phyloP scores from a whole-genome alignment of 2,888 invertebrate genomes.

The Drosophila sordidula region DNA sequence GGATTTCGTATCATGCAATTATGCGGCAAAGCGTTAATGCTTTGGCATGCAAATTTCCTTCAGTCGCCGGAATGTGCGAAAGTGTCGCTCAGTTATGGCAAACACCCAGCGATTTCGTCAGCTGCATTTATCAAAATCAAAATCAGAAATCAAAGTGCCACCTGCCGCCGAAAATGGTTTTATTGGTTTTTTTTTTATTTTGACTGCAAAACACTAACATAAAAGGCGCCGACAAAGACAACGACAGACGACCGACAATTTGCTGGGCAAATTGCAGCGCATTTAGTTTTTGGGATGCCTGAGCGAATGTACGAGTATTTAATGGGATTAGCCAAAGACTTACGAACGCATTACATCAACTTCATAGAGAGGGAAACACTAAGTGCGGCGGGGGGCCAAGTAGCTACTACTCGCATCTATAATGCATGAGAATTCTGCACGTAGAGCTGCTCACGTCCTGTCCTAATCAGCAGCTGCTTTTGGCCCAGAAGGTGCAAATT shows the following conservation, averaged over 20 bases:
- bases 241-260: conserved; percentile 10
- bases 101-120: conserved; percentile 47
- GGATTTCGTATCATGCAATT: conserved; percentile 70
- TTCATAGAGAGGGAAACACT: not conserved
- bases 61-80: conserved; percentile 57
- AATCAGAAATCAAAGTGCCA: conserved; percentile 76
- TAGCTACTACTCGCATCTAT: conserved; percentile 51
- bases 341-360: conserved; percentile 81
- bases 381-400: not conserved
- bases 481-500: conserved; percentile 67
- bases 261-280: conserved; percentile 56
- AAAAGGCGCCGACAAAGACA: conserved; percentile 65
- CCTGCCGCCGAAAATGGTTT: conserved; percentile 67
- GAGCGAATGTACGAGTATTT: conserved; percentile 48
- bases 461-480: conserved; percentile 53
- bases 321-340: conserved; percentile 83
- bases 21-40: conserved; percentile 71
- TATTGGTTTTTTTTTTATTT: conserved; percentile 24
- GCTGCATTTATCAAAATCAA: conserved; percentile 58
- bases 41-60: conserved; percentile 77
- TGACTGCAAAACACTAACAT: conserved; percentile 17
- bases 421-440: conserved; percentile 52
- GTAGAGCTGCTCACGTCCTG: conserved; percentile 45
- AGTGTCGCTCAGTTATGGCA: conserved; percentile 47
- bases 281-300: conserved; percentile 50